Percentiles rank a stretch among this genome's conserved stretches.
Conservation (phyloP, 2,113 vertebrate species). For the Vulpes lagopus region DNA sequence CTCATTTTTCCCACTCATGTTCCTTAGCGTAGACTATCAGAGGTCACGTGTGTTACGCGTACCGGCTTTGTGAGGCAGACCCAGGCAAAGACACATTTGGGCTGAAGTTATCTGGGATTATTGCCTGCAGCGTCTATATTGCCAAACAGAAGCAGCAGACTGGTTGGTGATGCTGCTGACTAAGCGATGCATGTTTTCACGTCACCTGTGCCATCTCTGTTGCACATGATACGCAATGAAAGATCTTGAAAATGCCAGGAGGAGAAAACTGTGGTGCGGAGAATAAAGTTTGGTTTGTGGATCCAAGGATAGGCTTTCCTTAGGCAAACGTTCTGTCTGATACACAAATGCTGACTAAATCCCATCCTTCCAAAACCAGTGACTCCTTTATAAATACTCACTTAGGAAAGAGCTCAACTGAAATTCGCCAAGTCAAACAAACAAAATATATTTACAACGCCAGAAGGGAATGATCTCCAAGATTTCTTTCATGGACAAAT, state of each 20-base stretch:
- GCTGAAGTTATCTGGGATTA: constrained; percentile 32
- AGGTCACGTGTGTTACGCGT: neutral
- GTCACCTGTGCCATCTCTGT: neutral
- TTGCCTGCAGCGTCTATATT: constrained; percentile 29
- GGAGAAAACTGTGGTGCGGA: constrained; percentile 61
- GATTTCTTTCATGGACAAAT: constrained; percentile 52
- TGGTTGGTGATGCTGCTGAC: neutral
- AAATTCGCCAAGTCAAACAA: constrained; percentile 57
- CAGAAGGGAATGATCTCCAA: constrained; percentile 46
- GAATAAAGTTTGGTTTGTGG: constrained; percentile 54
- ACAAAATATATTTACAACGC: constrained; percentile 21
- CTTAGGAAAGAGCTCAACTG: constrained; percentile 49
- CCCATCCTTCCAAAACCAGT: constrained; percentile 62
- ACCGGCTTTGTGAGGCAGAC: constrained; percentile 60
- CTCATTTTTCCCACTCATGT: neutral
- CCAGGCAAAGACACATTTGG: constrained; percentile 28
- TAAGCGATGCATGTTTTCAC: neutral
- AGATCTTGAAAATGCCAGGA: constrained; percentile 46
- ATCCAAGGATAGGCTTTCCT: constrained; percentile 33
- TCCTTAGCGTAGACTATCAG: constrained; percentile 33
- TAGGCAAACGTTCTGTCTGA: constrained; percentile 39
- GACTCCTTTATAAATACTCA: constrained; percentile 66
- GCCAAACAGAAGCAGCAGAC: constrained; percentile 60
- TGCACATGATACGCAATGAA: neutral
- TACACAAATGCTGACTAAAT: constrained; percentile 42